Base-by-base conservation (phyloP, 2,113 vertebrate genomes). In the Vimba vimba region DNA sequence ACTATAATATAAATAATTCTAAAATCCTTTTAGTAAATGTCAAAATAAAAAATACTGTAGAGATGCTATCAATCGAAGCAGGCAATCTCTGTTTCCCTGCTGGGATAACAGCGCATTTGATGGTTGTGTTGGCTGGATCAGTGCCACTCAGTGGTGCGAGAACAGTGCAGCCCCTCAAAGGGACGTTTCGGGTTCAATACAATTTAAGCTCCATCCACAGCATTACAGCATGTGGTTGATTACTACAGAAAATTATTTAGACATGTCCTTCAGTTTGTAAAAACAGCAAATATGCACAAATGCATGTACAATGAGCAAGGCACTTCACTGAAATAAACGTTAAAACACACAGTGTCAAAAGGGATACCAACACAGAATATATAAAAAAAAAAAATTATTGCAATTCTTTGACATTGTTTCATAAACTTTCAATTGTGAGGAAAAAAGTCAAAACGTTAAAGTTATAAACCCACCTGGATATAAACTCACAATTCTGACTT, bases 101-200 rank as follows among this genome's bases (percentile, higher is more conserved):
- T 75, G 43, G 71, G 71, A 75, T 75, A 75, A 75, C 71, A 47
- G 71, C 27, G 71, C 71, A 75, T 47, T 47, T 50, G 43, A 75
- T 75, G 43, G 71, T 75, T n/a, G 6, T 75, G 71, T 75, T 75
- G 71, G 71, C 43, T 17, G 43, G 71, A 47, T 75, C 71, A 75
- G 71, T 74, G 12, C 39, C 71, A 74, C 71, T 74, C 71, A 15
- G 71, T 74, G 71, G 23, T 74, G 39, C 23, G 23, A 74, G 71
- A 47, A 74, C 71, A 25, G 39, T 6, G n/a, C 71, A 25, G 27
- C 43, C 71, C 71, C 71, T 74, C n/a, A 43, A 74, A 74, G 6
- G 43, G 25, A 47, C 12, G 12, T 3, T 47, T 13, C 11, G 0
- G 71, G 43, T 47, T 74, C 71, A 17, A 74, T 74, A 74, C 39